phyloP scores from a whole-genome alignment of 1,140 invertebrate genomes.

The Drosophila orena region DNA sequence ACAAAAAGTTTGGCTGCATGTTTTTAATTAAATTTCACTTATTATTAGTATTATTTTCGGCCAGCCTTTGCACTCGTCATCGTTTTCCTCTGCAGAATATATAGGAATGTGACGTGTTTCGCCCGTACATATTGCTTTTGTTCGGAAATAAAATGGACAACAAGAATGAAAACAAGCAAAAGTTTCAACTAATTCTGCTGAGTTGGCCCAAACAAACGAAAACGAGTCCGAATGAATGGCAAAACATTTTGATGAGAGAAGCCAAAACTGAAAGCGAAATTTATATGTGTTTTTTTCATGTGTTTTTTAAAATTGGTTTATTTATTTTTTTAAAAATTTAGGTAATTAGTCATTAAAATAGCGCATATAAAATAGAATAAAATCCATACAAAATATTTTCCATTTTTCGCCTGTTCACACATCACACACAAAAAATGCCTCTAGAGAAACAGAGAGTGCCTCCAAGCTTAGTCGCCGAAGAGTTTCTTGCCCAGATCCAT shows the following conservation, averaged over 20 bases:
- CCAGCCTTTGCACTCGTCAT: constrained; percentile 26
- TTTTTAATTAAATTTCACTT: constrained; percentile 54
- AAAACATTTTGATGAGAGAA: constrained; percentile 15
- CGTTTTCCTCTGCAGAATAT: constrained; percentile 16
- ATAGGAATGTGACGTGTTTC: constrained; percentile 58
- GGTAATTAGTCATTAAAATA: constrained; percentile 65
- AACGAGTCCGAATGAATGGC: constrained; percentile 31
- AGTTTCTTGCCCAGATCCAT: constrained; percentile 94
- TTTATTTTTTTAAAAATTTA: constrained; percentile 49
- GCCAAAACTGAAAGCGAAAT: constrained; percentile 43
- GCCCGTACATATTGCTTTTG: constrained; percentile 23
- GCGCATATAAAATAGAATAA: constrained; percentile 62
- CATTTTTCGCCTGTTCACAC: constrained; percentile 41
- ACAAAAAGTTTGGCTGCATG: constrained; percentile 26
- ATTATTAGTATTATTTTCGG: constrained; percentile 49
- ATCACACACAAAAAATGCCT: constrained; percentile 55
- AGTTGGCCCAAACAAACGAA: constrained; percentile 11
- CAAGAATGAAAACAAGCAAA: constrained; percentile 42
- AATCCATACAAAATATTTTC: constrained; percentile 73
- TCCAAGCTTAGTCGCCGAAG: constrained; percentile 90
- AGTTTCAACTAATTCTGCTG: constrained; percentile 40
- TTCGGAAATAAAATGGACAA: constrained; percentile 38
- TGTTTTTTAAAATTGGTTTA: constrained; percentile 39
- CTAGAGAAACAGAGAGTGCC: background rate
- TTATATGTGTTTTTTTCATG: constrained; percentile 50